A percentile compares a stretch with the other conserved stretches of the same genome.
Evolutionary conservation across 2,888 invertebrate genomes (phyloP).

Genomic region (Euplexia lucipara): DNA sequence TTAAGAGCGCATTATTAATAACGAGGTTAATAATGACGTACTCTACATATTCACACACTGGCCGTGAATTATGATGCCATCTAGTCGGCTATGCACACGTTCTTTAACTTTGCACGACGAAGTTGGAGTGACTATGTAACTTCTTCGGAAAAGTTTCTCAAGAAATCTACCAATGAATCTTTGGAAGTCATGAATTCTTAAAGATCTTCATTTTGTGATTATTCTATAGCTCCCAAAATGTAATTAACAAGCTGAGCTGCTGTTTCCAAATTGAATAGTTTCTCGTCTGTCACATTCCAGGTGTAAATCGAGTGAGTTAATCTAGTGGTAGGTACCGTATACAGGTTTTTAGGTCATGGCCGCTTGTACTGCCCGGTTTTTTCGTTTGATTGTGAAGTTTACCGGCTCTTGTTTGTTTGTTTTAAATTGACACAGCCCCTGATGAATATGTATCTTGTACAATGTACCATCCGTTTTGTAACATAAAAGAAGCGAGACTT

Average conservation of each 20-base stretch:
- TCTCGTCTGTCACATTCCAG: conserved; percentile 23
- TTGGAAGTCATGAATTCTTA: conserved; percentile 50
- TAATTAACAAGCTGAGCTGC: conserved; percentile 7
- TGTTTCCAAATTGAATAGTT: conserved; percentile 16
- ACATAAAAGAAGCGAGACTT: conserved; percentile 34
- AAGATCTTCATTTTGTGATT: conserved; percentile 34
- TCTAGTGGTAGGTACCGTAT: conserved; percentile 54
- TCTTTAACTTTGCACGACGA: conserved; percentile 54
- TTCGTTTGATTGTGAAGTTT: conserved; percentile 76
- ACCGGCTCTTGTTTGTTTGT: conserved; percentile 67
- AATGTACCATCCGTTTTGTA: conserved; percentile 40
- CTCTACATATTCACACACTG: conserved; percentile 34
- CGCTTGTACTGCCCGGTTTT: conserved; percentile 64
- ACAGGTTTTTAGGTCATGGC: conserved; percentile 75
- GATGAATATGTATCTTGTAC: conserved; percentile 62
- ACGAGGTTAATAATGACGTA: conserved; percentile 47
- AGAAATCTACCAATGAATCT: conserved; percentile 52
- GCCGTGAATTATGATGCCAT: conserved; percentile 45
- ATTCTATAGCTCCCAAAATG: conserved; percentile 5
- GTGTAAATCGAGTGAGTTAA: conserved; percentile 61
- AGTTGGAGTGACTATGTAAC: conserved; percentile 42
- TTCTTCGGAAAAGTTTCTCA: conserved; percentile 45
- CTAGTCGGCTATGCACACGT: conserved; percentile 46
- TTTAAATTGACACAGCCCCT: conserved; percentile 66
- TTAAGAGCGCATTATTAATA: conserved; percentile 51